Conservation (phyloP, 2,888 invertebrate genomes). For the Thera obeliscata region DNA sequence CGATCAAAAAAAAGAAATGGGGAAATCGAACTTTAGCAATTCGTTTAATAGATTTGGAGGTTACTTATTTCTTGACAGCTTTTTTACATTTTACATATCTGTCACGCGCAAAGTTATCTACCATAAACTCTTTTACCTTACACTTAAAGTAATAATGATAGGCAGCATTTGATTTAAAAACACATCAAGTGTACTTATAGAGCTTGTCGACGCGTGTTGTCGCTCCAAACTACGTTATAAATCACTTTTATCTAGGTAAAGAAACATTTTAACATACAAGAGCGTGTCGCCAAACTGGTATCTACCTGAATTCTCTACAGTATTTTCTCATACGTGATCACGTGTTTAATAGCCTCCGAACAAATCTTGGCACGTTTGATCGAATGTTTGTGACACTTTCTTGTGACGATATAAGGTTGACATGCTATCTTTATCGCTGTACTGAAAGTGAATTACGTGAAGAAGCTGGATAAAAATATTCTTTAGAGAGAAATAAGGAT, state of each 20-base stretch:
- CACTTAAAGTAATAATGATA: too few species aligned
- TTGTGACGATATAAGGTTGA: conserved; percentile 24
- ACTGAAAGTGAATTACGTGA: conserved; percentile 20
- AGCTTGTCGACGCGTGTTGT: background rate
- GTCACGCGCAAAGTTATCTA: too few species aligned
- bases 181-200: background rate
- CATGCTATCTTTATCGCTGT: conserved; percentile 28
- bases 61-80: too few species aligned
- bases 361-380: conserved; percentile 31
- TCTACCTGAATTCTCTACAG: conserved; percentile 5
- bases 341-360: conserved; percentile 28
- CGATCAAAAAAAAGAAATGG: too few species aligned
- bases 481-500: background rate
- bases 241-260: conserved; percentile 10
- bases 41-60: too few species aligned
- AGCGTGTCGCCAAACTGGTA: conserved; percentile 3
- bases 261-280: conserved; percentile 10
- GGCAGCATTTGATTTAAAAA: background rate
- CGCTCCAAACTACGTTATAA: conserved; percentile 8
- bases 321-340: conserved; percentile 25
- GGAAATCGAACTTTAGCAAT: too few species aligned
- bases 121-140: too few species aligned
- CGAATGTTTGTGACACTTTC: conserved; percentile 32
- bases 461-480: background rate
- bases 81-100: too few species aligned